A percentile compares a stretch with the other conserved stretches of the same genome.
Conservation (phyloP, 2,797 vertebrate genomes). For the Sphenopsis melanotis region DNA sequence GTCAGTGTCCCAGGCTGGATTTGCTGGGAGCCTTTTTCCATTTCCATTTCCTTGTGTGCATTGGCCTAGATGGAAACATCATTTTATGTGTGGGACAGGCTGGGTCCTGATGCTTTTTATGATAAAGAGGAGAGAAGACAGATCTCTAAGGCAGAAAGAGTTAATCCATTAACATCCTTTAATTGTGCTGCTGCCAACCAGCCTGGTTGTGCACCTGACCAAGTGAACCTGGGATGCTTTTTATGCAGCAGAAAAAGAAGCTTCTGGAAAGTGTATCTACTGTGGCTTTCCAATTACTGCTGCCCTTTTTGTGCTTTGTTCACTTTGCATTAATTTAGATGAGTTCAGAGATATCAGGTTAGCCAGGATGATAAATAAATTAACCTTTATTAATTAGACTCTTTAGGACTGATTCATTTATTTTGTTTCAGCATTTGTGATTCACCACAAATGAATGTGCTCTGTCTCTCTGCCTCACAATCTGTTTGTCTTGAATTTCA, state of each 20-base stretch:
- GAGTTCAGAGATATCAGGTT: not conserved
- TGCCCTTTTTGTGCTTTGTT: constrained; percentile 45
- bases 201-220: not conserved
- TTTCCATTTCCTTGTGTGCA: not conserved
- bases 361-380: constrained; percentile 49
- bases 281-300: not conserved
- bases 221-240: not conserved
- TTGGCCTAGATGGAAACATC: not conserved
- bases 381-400: constrained; percentile 63
- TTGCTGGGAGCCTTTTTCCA: not conserved
- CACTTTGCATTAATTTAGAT: constrained; percentile 28
- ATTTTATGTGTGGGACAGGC: not conserved
- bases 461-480: not conserved
- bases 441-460: not conserved
- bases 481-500: constrained; percentile 30
- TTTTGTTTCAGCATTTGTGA: constrained; percentile 31
- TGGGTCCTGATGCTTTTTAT: not conserved
- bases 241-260: not conserved
- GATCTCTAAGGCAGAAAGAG: not conserved
- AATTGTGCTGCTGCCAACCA: not conserved
- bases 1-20: not conserved
- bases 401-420: constrained; percentile 40
- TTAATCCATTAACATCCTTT: not conserved
- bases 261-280: constrained; percentile 7
- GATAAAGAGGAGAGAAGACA: not conserved